Percentiles rank a stretch among this genome's conserved stretches.
Conservation (phyloP, 1,140 invertebrate genomes). For the Scaptomyza hsui region DNA sequence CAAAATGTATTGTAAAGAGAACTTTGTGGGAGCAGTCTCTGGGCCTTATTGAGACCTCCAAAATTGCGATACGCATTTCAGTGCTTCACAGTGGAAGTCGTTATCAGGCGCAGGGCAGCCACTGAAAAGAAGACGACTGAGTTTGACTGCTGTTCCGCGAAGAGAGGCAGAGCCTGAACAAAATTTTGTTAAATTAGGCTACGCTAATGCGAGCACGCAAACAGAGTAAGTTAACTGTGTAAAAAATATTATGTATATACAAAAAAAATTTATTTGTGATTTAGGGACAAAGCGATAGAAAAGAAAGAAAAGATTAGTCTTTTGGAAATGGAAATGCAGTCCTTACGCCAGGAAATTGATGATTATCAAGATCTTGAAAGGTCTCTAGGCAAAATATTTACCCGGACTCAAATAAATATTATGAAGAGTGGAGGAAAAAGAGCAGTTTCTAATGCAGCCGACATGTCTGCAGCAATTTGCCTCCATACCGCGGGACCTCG, state of each 20-base stretch:
- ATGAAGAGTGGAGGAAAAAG: slow-evolving; percentile 28
- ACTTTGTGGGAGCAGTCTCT: slow-evolving; percentile 3
- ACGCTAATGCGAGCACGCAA: slow-evolving; percentile 16
- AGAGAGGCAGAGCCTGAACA: slow-evolving; percentile 12
- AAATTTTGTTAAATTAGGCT: slow-evolving; percentile 12
- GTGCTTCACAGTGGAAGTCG: too few relatives aligned
- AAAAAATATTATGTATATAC: slow-evolving; percentile 2
- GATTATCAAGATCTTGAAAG: slow-evolving; percentile 16
- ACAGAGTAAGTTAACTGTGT: slow-evolving; percentile 21
- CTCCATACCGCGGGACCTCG: slow-evolving; percentile 32
- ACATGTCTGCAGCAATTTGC: slow-evolving; percentile 29
- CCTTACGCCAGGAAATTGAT: slow-evolving; percentile 8
- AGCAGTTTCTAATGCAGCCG: slow-evolving; percentile 9
- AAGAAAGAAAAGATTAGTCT: neutral
- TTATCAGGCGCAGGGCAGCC: too few relatives aligned
- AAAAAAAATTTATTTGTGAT: slow-evolving; percentile 8
- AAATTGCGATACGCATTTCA: too few relatives aligned
- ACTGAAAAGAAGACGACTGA: slow-evolving; percentile 1
- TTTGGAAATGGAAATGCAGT: neutral
- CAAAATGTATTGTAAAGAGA: slow-evolving; percentile 13
- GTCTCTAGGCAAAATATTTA: too few relatives aligned
- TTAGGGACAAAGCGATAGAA: slow-evolving; percentile 1
- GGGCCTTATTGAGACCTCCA: too few relatives aligned
- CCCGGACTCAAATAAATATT: slow-evolving; percentile 20
- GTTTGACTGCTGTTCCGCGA: neutral